These are phyloP conservation scores for Drosophila seguyi DNA, from an alignment of 1,140 invertebrate genomes.

Conservation along the genomic window DNA sequence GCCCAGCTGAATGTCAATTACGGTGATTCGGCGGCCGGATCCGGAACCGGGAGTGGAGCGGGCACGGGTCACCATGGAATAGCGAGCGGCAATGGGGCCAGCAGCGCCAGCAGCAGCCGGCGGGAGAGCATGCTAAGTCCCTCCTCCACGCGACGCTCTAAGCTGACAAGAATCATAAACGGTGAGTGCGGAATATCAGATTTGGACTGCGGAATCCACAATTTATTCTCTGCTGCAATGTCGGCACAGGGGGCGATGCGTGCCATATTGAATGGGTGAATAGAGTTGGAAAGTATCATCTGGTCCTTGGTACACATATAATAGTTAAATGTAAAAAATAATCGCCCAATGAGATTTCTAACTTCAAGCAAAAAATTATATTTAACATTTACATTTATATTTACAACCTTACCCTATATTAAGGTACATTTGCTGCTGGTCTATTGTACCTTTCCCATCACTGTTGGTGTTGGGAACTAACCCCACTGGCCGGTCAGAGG, in stretches of 20 bases:
- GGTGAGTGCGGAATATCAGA: conserved; percentile 87
- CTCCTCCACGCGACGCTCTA: conserved; percentile 89
- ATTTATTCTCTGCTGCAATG: conserved; percentile 38
- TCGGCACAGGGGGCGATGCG: conserved; percentile 43
- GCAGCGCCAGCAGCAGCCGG: conserved; percentile 78
- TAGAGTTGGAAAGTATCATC: conserved; percentile 2
- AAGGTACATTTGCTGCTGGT: too few relatives aligned
- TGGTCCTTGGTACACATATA: not conserved
- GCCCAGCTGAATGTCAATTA: conserved; percentile 84
- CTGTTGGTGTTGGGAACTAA: not conserved
- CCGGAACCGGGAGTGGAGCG: conserved; percentile 16
- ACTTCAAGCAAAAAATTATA: too few relatives aligned
- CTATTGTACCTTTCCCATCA: conserved; percentile 4
- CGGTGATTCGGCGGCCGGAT: conserved; percentile 65
- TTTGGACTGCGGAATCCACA: conserved; percentile 34
- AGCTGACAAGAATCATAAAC: conserved; percentile 89
- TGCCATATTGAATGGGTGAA: conserved; percentile 52
- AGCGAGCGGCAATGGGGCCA: conserved; percentile 51
- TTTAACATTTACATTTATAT: not conserved
- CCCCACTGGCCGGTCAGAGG: not conserved
- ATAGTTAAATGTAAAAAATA: too few relatives aligned
- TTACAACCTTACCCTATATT: not conserved
- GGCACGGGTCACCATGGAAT: conserved; percentile 55
- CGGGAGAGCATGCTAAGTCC: conserved; percentile 89
- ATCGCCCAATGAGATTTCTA: too few relatives aligned